Evolutionary conservation across 2,888 invertebrate genomes (phyloP), one percentile per base, ranked within the genome.

Genomic region (Morpho deidamia): DNA sequence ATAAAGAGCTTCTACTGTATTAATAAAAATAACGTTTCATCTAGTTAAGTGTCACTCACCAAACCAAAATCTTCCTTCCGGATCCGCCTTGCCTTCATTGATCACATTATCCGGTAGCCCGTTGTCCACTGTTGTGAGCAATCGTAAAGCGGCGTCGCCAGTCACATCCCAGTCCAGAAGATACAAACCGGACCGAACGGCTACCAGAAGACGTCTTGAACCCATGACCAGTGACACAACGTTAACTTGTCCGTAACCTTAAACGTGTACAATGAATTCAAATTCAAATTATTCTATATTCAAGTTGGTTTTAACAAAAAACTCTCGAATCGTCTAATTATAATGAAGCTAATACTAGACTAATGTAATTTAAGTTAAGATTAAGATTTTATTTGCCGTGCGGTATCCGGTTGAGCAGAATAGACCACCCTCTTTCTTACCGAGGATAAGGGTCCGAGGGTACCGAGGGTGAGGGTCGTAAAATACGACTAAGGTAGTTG

Each of bases 11-110:
- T n/a, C n/a, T n/a, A n/a, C n/a, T n/a, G n/a, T 23, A 23, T 23
- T 5, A 23, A 23, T 3, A 23, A 23, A 23, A 8, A 40, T 11
- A 11, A 8, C 1, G 11, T 40, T 11, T 40, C 1, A 40, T 33
- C 1, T 34, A 14, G 8, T 7, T 12, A 34, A n/a, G n/a, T n/a
- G 47, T 8, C 42, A 62, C 66, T 67, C 66, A 91, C 93, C 93
- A 61, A 87, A 87, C 93, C 93, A 94, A 39, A 93, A 83, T 46
- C 93, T 78, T 14, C 94, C 94, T 11, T 72, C 72, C 0, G 86
- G 74, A 68, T 94, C 94, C 5, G 91, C 90, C 74, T 94, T 94
- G 9, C 92, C 94, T 67, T 94, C 94, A 64, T 94, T 94, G 64
- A 93, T 91, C 56, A 93, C 74, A 55, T 87, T 86, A 51, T 83